Percentiles rank a stretch among this genome's conserved stretches.
Conservation (phyloP, 1,140 invertebrate species). For the Telenomus remus region DNA sequence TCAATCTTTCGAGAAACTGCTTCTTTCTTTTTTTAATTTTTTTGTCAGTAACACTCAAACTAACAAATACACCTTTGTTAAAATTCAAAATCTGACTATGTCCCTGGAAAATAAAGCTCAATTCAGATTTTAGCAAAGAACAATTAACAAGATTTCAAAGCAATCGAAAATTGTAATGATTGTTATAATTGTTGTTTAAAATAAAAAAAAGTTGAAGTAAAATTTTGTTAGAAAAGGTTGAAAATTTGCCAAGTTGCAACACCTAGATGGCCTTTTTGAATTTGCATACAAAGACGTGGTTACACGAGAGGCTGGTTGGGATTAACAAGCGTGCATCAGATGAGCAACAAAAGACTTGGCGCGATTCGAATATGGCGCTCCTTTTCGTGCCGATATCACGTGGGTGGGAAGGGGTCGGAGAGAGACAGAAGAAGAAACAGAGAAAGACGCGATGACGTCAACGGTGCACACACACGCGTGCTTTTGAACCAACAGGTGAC, state of each 20-base stretch:
- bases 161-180: too few species aligned
- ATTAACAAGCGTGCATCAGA: slow-evolving; percentile 20
- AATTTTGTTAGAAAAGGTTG: too few species aligned
- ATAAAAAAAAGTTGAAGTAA: too few species aligned
- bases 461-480: slow-evolving; percentile 54
- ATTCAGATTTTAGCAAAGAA: too few species aligned
- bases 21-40: slow-evolving; percentile 5
- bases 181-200: too few species aligned
- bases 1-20: slow-evolving; percentile 35
- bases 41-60: too few species aligned
- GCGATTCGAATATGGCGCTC: slow-evolving; percentile 51
- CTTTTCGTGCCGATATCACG: slow-evolving; percentile 46
- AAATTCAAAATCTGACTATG: too few species aligned
- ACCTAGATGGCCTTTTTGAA: not conserved
- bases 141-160: too few species aligned
- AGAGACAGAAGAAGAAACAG: too few species aligned
- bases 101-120: too few species aligned
- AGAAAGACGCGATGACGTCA: slow-evolving; percentile 37
- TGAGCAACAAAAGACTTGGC: slow-evolving; percentile 38
- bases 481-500: slow-evolving; percentile 74
- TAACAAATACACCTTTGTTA: too few species aligned
- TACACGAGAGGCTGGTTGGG: slow-evolving; percentile 32
- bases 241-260: too few species aligned
- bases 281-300: slow-evolving; percentile 32
- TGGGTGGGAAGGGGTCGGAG: slow-evolving; percentile 47